Evolutionary conservation across 2,888 invertebrate species (phyloP), one percentile per base, ranked within the genome.

Genomic region (Criorhina ranunculi): DNA sequence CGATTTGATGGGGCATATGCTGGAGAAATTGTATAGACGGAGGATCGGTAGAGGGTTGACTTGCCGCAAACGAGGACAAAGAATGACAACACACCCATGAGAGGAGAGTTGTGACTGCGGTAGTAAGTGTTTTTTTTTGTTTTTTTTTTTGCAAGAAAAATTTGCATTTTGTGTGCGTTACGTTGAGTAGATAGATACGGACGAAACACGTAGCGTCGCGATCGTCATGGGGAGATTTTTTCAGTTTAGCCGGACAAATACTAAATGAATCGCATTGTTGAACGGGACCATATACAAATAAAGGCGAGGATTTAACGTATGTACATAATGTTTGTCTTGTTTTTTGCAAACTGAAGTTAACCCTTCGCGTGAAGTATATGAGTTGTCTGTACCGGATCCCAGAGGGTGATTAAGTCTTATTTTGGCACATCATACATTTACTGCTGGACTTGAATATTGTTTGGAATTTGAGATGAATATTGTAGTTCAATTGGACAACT

Each of bases 121-220:
- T 46, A 40, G 78, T 78, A 62, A 73, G 62, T 73, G 83, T 49
- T 55, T 42, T 44, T 12, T 8, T 12, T 57, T n/a, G n/a, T 9
- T 44, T 64, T 73, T 12, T 60, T 51, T 49, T 70, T 72, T 55
- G 49, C 59, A n/a, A 55, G 8, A 5, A 46, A 67, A 83, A 83
- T 83, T 83, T 79, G 73, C 79, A 83, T 83, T 79, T 79, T 83
- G 62, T 83, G 83, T 79, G 83, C 83, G 51, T 62, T 78, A 83
- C 83, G 67, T 69, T 75, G 62, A 73, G 67, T 78, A 67, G 78
- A 78, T 78, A 67, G 78, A 78, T 82, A 53, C 17, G 66, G 44
- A 44, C 46, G 46, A 53, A 53, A 62, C n/a, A n/a, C 12, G 33
- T 51, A 31, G 51, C 40, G 51, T 42, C 31, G 17, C 60, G 19